Percentiles rank a stretch among this genome's conserved stretches.
Evolutionary conservation across 2,113 vertebrate species (phyloP).

Genomic region (Urocitellus parryii): DNA sequence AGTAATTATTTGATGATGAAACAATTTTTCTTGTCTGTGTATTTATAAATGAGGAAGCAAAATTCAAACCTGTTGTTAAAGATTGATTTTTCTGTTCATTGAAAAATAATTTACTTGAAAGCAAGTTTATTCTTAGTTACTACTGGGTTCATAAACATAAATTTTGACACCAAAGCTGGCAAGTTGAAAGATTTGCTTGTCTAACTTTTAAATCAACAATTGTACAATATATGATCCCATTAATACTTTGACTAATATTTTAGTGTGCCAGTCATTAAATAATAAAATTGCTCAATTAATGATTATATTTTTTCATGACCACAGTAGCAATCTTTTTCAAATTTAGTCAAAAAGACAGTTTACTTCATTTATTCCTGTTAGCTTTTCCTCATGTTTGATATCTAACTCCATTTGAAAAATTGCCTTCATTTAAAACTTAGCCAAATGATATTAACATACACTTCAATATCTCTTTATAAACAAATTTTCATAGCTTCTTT

Average conservation of each 20-base stretch:
- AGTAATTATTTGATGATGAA: slow-evolving; percentile 75
- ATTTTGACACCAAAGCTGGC: slow-evolving; percentile 52
- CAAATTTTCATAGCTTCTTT: background rate
- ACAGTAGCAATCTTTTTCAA: background rate
- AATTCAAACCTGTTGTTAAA: slow-evolving; percentile 55
- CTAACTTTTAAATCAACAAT: background rate
- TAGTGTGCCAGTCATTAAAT: slow-evolving; percentile 9
- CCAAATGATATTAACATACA: background rate
- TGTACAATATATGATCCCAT: slow-evolving; percentile 14
- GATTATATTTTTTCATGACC: background rate
- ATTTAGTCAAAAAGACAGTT: slow-evolving; percentile 35
- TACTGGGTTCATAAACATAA: slow-evolving; percentile 65
- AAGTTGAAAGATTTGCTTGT: slow-evolving; percentile 64
- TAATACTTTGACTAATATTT: slow-evolving; percentile 30
- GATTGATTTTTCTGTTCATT: slow-evolving; percentile 75
- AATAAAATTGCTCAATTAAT: slow-evolving; percentile 28
- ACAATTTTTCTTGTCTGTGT: slow-evolving; percentile 68
- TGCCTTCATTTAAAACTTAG: slow-evolving; percentile 29
- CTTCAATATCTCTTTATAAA: background rate
- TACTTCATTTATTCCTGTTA: background rate
- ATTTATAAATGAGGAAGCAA: slow-evolving; percentile 69
- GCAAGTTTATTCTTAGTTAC: slow-evolving; percentile 10
- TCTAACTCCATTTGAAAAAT: slow-evolving; percentile 5
- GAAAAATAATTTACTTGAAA: slow-evolving; percentile 74
- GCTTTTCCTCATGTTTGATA: background rate